Percentiles rank a stretch among this genome's conserved stretches.
These are phyloP conservation scores for Mugil cephalus DNA, from an alignment of 2,113 vertebrate genomes.

Conservation along the genomic window DNA sequence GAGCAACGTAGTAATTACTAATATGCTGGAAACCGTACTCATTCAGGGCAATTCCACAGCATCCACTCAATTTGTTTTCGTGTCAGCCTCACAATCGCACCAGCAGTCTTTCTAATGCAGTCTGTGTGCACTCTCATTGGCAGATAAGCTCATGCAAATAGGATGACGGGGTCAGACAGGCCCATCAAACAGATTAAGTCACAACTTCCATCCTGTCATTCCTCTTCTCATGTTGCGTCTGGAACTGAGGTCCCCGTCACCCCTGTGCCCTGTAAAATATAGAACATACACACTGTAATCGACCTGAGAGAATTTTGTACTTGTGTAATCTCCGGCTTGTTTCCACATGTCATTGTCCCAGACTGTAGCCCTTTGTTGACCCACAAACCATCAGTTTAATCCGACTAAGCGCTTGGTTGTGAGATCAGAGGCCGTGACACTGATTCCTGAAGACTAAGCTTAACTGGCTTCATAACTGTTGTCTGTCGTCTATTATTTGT, in stretches of 20 bases:
- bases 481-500: conserved; percentile 35
- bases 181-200: conserved; percentile 76
- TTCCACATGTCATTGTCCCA: conserved; percentile 39
- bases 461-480: conserved; percentile 45
- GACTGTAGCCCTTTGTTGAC: conserved; percentile 65
- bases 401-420: conserved; percentile 69
- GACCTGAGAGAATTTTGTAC: background rate
- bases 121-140: conserved; percentile 67
- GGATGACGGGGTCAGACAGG: conserved; percentile 76
- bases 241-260: conserved; percentile 20
- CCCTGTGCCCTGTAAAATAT: conserved; percentile 37
- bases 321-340: conserved; percentile 16
- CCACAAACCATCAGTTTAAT: conserved; percentile 76
- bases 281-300: conserved; percentile 6
- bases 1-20: too few species aligned
- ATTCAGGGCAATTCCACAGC: background rate
- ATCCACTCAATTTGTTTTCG: conserved; percentile 28
- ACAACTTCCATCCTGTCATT: conserved; percentile 62
- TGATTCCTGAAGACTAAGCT: conserved; percentile 56
- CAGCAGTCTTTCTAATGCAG: conserved; percentile 47
- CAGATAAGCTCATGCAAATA: conserved; percentile 77
- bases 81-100: conserved; percentile 27
- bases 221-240: conserved; percentile 62
- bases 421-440: conserved; percentile 72
- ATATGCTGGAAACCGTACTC: background rate